These are phyloP conservation scores for Seladonia tumulorum DNA, from an alignment of 2,888 invertebrate species.

Conservation along the genomic window DNA sequence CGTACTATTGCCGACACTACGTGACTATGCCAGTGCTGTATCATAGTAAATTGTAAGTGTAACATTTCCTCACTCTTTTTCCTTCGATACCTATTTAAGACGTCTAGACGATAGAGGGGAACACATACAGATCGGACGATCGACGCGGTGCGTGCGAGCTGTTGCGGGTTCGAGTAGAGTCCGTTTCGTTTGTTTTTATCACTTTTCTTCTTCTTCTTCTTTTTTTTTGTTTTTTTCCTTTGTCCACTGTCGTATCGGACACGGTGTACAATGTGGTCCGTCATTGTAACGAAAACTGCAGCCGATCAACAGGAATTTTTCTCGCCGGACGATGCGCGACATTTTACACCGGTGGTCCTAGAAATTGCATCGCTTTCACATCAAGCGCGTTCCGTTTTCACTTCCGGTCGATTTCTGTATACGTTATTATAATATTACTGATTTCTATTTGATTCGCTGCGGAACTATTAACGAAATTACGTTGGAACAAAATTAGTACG, in stretches of 20 bases:
- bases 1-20: conserved; percentile 68
- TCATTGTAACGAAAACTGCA: conserved; percentile 62
- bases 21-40: conserved; percentile 81
- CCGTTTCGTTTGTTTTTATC: conserved; percentile 58
- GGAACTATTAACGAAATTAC: neutral
- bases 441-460: neutral
- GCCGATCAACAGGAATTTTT: conserved; percentile 56
- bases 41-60: conserved; percentile 79
- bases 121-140: conserved; percentile 8
- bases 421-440: neutral
- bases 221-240: neutral
- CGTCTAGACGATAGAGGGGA: conserved; percentile 51
- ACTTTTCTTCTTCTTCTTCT: conserved; percentile 50
- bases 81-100: conserved; percentile 74
- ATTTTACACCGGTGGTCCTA: neutral
- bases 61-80: conserved; percentile 72
- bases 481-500: neutral
- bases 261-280: conserved; percentile 63
- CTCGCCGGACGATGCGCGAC: conserved; percentile 35
- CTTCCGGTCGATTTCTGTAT: neutral
- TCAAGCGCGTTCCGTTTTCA: neutral
- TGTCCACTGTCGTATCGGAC: conserved; percentile 39
- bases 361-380: neutral
- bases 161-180: conserved; percentile 55
- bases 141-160: conserved; percentile 42